Percentiles rank a stretch among this genome's conserved stretches.
Conservation (phyloP, 2,888 invertebrate species). For the Sphaerolaimus hirsutus region DNA sequence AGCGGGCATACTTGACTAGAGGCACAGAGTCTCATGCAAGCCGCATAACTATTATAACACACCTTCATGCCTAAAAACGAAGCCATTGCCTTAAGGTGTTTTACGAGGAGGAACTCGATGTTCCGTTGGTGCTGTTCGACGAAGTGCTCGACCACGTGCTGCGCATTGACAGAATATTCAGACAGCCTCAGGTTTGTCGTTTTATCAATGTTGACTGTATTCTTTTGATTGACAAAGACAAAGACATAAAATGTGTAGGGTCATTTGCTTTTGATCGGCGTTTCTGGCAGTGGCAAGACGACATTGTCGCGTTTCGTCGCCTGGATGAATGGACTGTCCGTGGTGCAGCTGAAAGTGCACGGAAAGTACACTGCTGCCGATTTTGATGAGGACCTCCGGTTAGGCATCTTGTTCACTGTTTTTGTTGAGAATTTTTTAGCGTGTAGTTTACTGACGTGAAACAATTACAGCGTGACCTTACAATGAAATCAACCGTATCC, state of each 20-base stretch:
- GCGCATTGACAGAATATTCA: conserved; percentile 91
- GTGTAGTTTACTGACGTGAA: no score
- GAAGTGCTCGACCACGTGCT: conserved; percentile 94
- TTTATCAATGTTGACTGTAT: background rate
- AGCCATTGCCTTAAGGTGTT: conserved; percentile 41
- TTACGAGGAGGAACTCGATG: conserved; percentile 96
- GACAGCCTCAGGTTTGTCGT: conserved; percentile 44
- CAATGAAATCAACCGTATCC: no score
- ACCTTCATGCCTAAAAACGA: background rate
- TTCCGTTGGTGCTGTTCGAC: conserved; percentile 86
- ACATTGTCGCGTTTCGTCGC: conserved; percentile 95
- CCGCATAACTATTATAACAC: no score
- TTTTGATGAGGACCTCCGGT: conserved; percentile 95
- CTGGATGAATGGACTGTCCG: conserved; percentile 97
- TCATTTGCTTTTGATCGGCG: conserved; percentile 83
- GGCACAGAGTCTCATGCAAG: no score
- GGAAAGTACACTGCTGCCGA: conserved; percentile 96
- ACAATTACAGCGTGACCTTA: no score
- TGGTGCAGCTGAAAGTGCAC: conserved; percentile 68
- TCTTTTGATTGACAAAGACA: background rate
- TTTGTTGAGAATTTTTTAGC: no score
- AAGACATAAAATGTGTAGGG: conserved; percentile 41
- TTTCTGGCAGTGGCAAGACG: conserved; percentile 95
- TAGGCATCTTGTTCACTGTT: no score
- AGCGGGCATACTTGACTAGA: no score